phyloP scores from a whole-genome alignment of 2,113 vertebrate species.

The Dolichotis patagonum region DNA sequence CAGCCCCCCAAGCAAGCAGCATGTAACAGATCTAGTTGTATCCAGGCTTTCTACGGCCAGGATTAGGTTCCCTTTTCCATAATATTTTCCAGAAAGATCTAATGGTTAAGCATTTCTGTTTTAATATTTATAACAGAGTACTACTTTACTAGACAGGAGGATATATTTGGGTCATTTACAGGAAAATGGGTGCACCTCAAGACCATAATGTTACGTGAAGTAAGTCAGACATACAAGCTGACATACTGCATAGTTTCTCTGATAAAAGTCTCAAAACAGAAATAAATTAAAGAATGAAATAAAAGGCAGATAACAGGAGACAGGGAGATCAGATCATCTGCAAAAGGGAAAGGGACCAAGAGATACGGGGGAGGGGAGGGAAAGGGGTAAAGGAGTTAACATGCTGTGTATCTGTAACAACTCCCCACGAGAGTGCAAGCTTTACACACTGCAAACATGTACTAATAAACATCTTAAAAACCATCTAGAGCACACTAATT shows the following conservation, averaged over 20 bases:
- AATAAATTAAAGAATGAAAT: neutral
- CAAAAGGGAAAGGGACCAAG: neutral
- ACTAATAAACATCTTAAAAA: neutral
- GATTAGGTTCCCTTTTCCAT: neutral
- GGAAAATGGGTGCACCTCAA: neutral
- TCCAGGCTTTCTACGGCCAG: neutral
- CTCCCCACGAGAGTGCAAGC: neutral
- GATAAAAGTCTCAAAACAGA: neutral
- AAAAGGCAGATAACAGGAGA: neutral
- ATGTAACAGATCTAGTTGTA: neutral
- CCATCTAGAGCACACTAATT: neutral
- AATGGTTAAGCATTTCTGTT: neutral
- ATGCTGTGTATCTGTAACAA: neutral
- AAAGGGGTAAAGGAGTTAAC: neutral
- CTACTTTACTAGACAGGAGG: neutral
- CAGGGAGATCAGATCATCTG: neutral
- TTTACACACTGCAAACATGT: neutral
- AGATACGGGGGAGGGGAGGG: neutral
- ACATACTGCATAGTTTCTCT: neutral
- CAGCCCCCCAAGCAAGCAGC: neutral
- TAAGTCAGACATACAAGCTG: neutral
- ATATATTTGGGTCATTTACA: neutral
- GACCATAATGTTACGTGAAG: neutral
- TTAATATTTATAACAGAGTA: neutral
- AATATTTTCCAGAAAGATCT: neutral